A percentile compares a stretch with the other conserved stretches of the same genome.
These are phyloP conservation scores for Pachyseris speciosa DNA, from an alignment of 64 coral and sea anemone species.

Conservation along the genomic window DNA sequence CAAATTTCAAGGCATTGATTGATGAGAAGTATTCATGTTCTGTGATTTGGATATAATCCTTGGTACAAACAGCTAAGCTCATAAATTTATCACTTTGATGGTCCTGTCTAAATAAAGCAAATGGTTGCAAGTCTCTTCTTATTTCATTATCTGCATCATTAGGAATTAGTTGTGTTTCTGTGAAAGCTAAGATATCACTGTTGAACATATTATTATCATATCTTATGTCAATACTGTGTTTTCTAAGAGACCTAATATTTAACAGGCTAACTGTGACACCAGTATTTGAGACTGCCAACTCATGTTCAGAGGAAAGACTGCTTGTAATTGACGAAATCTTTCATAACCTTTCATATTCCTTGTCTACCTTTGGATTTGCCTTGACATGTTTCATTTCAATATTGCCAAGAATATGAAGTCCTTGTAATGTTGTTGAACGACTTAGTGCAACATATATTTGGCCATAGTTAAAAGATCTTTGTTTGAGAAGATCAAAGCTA, in stretches of 20 bases:
- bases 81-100: conserved; percentile 27
- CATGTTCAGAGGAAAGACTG: conserved; percentile 55
- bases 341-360: conserved; percentile 43
- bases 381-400: conserved; percentile 62
- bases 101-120: conserved; percentile 38
- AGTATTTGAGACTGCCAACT: conserved; percentile 45
- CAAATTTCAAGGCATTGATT: conserved; percentile 48
- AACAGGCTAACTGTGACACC: conserved; percentile 43
- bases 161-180: conserved; percentile 60
- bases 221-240: conserved; percentile 62
- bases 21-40: conserved; percentile 23
- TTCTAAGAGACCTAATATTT: conserved; percentile 75
- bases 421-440: conserved; percentile 55
- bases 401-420: conserved; percentile 55
- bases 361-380: conserved; percentile 53
- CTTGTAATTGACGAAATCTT: conserved; percentile 45
- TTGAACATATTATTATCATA: conserved; percentile 51
- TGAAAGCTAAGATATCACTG: conserved; percentile 59
- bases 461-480: conserved; percentile 76
- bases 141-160: conserved; percentile 41
- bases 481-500: conserved; percentile 68
- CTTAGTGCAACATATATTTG: conserved; percentile 78
- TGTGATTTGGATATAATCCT: conserved; percentile 4
- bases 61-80: conserved; percentile 41
- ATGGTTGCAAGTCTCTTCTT: conserved; percentile 53